Percentiles rank a stretch among this genome's conserved stretches.
Evolutionary conservation across 2,113 vertebrate genomes (phyloP).

Genomic region (Misgurnus mizolepis): DNA sequence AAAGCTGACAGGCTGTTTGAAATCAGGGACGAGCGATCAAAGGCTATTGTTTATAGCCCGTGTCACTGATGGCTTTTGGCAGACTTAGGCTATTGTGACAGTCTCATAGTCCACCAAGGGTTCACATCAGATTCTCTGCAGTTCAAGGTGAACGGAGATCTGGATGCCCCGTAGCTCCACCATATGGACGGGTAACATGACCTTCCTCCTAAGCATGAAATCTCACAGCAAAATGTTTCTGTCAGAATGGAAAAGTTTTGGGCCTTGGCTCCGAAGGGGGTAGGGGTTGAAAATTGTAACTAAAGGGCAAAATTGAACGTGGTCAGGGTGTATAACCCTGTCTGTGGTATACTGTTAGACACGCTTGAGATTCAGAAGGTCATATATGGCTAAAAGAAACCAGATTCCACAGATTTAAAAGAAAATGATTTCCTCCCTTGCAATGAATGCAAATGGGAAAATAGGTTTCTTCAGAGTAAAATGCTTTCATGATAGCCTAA

Average conservation of each 20-base stretch:
- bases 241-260: conserved; percentile 53
- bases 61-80: conserved; percentile 68
- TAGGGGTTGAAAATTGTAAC: conserved; percentile 32
- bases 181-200: conserved; percentile 57
- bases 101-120: conserved; percentile 58
- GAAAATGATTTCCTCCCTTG: background rate
- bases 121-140: conserved; percentile 54
- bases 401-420: conserved; percentile 2
- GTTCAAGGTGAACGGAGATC: conserved; percentile 61
- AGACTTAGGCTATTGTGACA: conserved; percentile 69
- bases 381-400: background rate
- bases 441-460: background rate
- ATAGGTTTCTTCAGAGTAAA: background rate
- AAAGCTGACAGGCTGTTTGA: conserved; percentile 68
- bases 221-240: conserved; percentile 57
- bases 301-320: conserved; percentile 9
- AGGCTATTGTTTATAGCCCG: conserved; percentile 67
- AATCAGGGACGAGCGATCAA: conserved; percentile 72
- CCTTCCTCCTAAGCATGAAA: conserved; percentile 46
- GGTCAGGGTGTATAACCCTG: conserved; percentile 19
- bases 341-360: background rate
- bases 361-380: conserved; percentile 10
- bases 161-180: conserved; percentile 53
- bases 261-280: conserved; percentile 15
- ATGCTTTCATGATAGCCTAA: background rate